Base-by-base conservation (phyloP, 2,113 vertebrate genomes). In the Columba livia region DNA sequence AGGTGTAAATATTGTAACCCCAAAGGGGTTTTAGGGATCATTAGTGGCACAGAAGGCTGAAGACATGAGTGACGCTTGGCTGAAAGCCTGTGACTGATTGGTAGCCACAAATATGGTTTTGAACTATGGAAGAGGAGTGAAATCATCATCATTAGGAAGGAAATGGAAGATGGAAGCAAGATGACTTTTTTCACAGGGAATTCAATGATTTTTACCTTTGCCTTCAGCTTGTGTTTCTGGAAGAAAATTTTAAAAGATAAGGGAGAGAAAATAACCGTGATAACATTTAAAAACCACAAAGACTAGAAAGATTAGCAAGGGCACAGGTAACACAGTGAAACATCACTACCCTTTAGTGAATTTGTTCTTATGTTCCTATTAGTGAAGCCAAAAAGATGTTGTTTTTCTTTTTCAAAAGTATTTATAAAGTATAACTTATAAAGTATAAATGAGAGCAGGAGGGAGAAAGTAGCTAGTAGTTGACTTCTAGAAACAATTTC, bases 401-500 rank as follows among this genome's bases (percentile, higher is more conserved):
- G 11, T 79, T 48, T 42, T 92, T 96, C 78, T 48, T 44, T 93
- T 96, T 85, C 47, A 62, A 54, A 64, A 87, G 31, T 87, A 71
- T 89, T 79, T 78, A 61, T 96, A 96, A 89, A 82, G 94, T 53
- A 93, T 86, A 93, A 82, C 60, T 91, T 90, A 84, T 72, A 85
- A 82, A 93, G 31, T 77, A 92, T 60, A 94, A 92, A 80, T 86
- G 82, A 81, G 85, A 94, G 50, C 85, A 65, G 58, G 47, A 83
- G 69, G 77, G 32, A 89, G 44, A 87, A 84, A 74, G 90, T 83
- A 82, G n/a, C 72, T 36, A 62, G 86, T 80, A 88, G 26, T 8
- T 51, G 90, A 64, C 53, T 88, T 96, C 61, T 89, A 92, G 89
- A 94, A 97, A 97, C 89, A 89, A 95, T 94, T 97, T 97, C 85